Base-by-base conservation (phyloP, 2,888 invertebrate genomes). In the Phaonia tiefii region DNA sequence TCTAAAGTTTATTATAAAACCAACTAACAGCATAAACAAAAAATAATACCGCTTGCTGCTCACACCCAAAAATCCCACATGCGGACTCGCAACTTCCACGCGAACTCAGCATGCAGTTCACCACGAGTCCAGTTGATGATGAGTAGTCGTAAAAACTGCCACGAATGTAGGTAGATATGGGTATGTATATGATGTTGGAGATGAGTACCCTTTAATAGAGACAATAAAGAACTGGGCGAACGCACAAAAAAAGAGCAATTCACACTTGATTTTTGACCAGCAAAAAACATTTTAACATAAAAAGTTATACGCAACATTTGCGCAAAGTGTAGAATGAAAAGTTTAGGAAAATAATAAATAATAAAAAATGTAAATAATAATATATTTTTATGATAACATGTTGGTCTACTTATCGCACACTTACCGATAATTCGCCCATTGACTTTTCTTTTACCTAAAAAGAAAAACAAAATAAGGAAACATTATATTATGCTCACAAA, bases 1-100 rank as follows among this genome's bases (percentile, higher is more conserved):
- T 60, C 51, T 60, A 66, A 75, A 75, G 79, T 71, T 75, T 66
- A 67, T 66, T 73, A 78, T 69, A 65, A 69, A 78, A 78, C 51
- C 60, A 78, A 73, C 71, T 72, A 63, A 63, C 67, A 65, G 63
- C 58, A n/a, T 56, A n/a, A n/a, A n/a, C n/a, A n/a, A n/a, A n/a
- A n/a, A n/a, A n/a, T 31, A 8, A 31, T 8, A 8, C 31, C 8
- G 31, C 31, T 3, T 31, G 4, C 31, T 31, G 31, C n/a, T n/a
- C n/a, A n/a, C 49, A 51, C 51, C 22, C 51, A 51, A 31, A n/a
- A 31, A 31, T 8, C 31, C 31, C 49, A 49, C 49, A 7, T 44
- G 58, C n/a, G n/a, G n/a, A n/a, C n/a, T n/a, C n/a, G n/a, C n/a
- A n/a, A n/a, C n/a, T n/a, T n/a, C n/a, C n/a, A n/a, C n/a, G n/a